Evolutionary conservation across 1,140 invertebrate species (phyloP).

Genomic region (Sipha flava): DNA sequence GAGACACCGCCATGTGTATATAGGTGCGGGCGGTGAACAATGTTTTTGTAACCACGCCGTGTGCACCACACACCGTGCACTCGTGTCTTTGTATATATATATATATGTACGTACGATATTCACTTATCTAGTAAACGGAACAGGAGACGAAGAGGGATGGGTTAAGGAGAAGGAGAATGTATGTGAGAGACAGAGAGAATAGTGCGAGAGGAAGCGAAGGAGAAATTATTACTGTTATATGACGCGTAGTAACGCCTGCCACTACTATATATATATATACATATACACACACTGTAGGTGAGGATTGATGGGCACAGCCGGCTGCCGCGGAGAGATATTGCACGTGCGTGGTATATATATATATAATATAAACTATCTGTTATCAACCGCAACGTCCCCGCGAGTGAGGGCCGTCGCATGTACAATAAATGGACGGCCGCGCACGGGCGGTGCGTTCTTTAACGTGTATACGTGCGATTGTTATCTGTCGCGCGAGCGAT

Average conservation of each 20-base stretch:
- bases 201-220: neutral
- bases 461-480: no score
- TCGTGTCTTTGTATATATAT: neutral
- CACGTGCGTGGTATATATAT: neutral
- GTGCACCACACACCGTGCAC: no score
- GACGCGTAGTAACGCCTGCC: neutral
- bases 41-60: constrained; percentile 8
- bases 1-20: no score
- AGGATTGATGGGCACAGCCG: neutral
- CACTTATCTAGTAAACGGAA: neutral
- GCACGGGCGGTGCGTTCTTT: neutral
- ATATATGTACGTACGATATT: neutral
- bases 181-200: no score
- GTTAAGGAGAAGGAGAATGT: no score
- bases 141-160: no score
- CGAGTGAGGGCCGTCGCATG: no score
- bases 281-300: no score
- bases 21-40: neutral
- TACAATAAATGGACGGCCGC: neutral
- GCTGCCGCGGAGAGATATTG: no score
- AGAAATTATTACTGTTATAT: neutral
- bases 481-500: no score
- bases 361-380: neutral
- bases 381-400: neutral
- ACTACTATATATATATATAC: no score